Evolutionary conservation across 2,797 vertebrate species (phyloP), one percentile per base, ranked within the genome.

Genomic region (Galago senegalensis): DNA sequence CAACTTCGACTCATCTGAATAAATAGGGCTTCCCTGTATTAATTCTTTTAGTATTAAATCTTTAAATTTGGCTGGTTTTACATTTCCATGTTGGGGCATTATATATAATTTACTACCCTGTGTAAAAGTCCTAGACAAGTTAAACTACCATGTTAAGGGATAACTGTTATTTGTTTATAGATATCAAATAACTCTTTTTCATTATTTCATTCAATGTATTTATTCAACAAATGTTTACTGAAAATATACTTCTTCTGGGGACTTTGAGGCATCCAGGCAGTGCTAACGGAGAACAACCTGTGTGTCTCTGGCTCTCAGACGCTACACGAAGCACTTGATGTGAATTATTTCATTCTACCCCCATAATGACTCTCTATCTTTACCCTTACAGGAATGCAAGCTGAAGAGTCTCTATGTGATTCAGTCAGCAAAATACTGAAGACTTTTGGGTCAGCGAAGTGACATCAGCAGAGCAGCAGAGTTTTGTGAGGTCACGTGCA

Each of bases 1-100:
- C 85, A 72, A 84, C 93, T 91, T 97, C 95, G 95, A 91, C 95
- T 97, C 86, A 94, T 97, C 61, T 25, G 49, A 96, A 96, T 96
- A 96, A 95, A 90, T 92, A 65, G 56, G 34, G 40, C 93, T 96
- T 95, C 69, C 65, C 23, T 96, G 95, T 94, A 84, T 96, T 82
- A 96, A 92, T 25, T 80, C 73, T 65, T 79, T 76, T 91, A 60
- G 56, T 95, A 65, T 94, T 96, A 96, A 89, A 82, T 80, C 91
- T 97, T 94, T 82, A 94, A 93, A 88, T 67, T 90, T 72, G 70
- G 91, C 96, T 88, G 86, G 92, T 63, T 96, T 94, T 82, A 95
- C 95, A 93, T 86, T 67, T 76, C 37, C 67, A 0, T 72, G 21
- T 58, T 65, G 25, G 56, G 73, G 37, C 69, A 86, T 75, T 82